Evolutionary conservation across 2,888 invertebrate genomes (phyloP).

Genomic region (Yponomeuta sedellus): DNA sequence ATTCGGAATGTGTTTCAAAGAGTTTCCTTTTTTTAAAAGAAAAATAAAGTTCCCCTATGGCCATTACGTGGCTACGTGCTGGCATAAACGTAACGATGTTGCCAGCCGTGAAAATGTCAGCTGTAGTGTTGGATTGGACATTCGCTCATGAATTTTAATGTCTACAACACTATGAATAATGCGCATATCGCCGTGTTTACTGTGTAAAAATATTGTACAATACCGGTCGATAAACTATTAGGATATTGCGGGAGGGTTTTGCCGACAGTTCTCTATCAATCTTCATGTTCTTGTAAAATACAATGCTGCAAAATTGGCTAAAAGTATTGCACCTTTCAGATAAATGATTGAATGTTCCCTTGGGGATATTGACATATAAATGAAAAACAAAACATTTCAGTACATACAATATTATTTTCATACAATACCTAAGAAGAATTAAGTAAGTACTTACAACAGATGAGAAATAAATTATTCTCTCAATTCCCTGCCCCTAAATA

Average conservation of each 20-base stretch:
- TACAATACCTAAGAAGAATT: too few relatives aligned
- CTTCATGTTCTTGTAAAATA: neutral
- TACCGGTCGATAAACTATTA: conserved; percentile 5
- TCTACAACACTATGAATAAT: conserved; percentile 28
- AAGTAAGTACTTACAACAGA: too few relatives aligned
- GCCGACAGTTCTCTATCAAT: neutral
- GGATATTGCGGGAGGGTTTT: neutral
- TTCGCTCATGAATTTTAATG: conserved; percentile 65
- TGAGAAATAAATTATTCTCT: neutral
- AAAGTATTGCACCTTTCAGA: neutral
- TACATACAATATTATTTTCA: too few relatives aligned
- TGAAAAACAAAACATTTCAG: neutral
- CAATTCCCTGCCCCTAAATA: neutral
- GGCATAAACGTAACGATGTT: conserved; percentile 51
- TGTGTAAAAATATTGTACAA: neutral
- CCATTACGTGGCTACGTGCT: conserved; percentile 56
- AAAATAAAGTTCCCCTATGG: conserved; percentile 20
- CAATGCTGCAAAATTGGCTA: neutral
- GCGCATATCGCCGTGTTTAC: neutral
- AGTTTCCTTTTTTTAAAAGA: neutral
- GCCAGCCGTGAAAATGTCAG: conserved; percentile 41
- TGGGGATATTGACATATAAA: neutral
- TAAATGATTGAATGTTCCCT: neutral
- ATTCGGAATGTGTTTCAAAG: neutral
- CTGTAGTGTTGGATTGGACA: conserved; percentile 35